Base-by-base conservation (phyloP, 2,888 invertebrate species). In the Agrochola lota region DNA sequence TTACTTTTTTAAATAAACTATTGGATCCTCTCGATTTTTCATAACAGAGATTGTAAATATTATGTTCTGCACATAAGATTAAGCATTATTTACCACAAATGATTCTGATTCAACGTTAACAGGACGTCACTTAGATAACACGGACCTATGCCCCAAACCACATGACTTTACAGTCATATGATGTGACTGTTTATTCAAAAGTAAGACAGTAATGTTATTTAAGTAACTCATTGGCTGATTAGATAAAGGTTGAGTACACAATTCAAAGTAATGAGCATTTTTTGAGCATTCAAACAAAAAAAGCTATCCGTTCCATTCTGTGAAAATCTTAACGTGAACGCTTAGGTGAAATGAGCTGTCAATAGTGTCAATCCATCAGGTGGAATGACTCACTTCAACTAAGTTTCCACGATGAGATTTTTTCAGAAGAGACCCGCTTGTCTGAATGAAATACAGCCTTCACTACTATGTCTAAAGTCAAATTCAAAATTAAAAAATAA, bases 151-250 rank as follows among this genome's bases (percentile, higher is more conserved):
- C 52, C 70, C 77, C 52, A 52, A 57, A 49, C 11, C 70, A 62
- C 71, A 84, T 84, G 81, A 84, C 43, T 26, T 17, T n/a, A 9
- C 15, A 68, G 73, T 85, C 85, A 83, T 68, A 77, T 81, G 82
- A 83, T 69, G 8, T 26, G 40, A 64, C 23, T 77, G 60, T 81
- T 63, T 85, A 60, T 68, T 72, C n/a, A 67, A 11, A 59, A 49
- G 2, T 49, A 67, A 73, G 11, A 55, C 72, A 68, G 49, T 80
- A 26, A 55, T 73, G 1, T n/a, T 72, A n/a, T 57, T 64, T 80
- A 43, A 62, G n/a, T 76, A 59, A 20, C 9, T 77, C 15, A 66
- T 62, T 30, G 1, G 4, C 62, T 83, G 85, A 83, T 83, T 20
- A 83, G 85, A 85, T 85, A 81, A 63, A 15, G 2, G 0, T 43